Evolutionary conservation across 2,113 vertebrate species (phyloP).

Genomic region (Montifringilla adamsi): DNA sequence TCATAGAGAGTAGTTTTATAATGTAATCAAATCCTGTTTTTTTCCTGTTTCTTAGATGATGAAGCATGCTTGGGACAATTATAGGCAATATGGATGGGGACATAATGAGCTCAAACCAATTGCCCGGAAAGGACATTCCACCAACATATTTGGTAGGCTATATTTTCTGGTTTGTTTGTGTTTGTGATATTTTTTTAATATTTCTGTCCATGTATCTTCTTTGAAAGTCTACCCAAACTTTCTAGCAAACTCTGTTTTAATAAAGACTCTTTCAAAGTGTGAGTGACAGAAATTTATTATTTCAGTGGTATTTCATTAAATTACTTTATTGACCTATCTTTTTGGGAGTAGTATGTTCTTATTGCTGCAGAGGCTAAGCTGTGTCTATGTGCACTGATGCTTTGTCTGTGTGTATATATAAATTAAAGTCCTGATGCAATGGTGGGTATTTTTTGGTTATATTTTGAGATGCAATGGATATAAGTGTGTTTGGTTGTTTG

Average conservation of each 20-base stretch:
- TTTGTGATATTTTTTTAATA: neutral
- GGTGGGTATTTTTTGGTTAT: neutral
- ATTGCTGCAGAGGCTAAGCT: neutral
- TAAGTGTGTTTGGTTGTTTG: neutral
- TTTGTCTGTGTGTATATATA: neutral
- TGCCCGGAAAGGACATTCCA: slow-evolving; percentile 97
- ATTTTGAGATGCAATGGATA: neutral
- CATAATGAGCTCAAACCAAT: slow-evolving; percentile 98
- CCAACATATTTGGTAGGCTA: slow-evolving; percentile 96
- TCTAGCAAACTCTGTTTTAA: neutral
- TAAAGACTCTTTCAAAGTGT: neutral
- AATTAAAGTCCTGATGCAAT: neutral
- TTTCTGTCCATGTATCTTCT: neutral
- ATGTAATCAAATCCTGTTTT: neutral
- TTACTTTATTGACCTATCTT: neutral
- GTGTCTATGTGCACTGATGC: neutral
- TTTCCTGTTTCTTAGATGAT: slow-evolving; percentile 85
- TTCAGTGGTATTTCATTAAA: neutral
- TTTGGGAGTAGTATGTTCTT: neutral
- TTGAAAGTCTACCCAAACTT: neutral
- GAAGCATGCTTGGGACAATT: slow-evolving; percentile 99
- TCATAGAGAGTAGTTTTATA: neutral
- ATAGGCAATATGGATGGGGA: slow-evolving; percentile 94
- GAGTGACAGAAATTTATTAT: neutral
- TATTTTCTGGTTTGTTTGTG: neutral